Conservation (phyloP, 2,113 vertebrate genomes). For the Colius striatus region DNA sequence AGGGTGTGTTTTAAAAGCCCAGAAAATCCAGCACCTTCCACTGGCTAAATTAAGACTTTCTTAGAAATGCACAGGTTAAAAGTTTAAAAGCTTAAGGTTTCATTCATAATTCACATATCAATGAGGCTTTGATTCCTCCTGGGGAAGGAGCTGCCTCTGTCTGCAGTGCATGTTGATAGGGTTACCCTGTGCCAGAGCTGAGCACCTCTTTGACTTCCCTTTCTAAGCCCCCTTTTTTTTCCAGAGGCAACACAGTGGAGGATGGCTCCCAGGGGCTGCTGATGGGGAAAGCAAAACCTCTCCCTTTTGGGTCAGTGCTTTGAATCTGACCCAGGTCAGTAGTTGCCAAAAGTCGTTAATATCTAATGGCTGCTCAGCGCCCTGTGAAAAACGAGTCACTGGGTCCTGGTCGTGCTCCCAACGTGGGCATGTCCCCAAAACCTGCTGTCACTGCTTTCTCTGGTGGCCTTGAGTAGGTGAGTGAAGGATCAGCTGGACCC, state of each 20-base stretch:
- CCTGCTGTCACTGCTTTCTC: background rate
- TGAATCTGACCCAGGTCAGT: background rate
- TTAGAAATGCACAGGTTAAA: constrained; percentile 69
- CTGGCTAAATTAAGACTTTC: constrained; percentile 56
- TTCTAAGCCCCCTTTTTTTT: background rate
- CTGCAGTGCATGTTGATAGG: constrained; percentile 52
- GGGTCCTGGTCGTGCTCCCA: background rate
- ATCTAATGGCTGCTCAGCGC: background rate
- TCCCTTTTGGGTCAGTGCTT: constrained; percentile 26
- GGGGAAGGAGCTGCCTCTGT: constrained; percentile 5
- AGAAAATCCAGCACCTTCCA: constrained; percentile 1
- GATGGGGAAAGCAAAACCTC: background rate
- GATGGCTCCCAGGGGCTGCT: constrained; percentile 12
- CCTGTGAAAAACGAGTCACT: constrained; percentile 8
- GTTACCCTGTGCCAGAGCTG: constrained; percentile 18
- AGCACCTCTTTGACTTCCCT: background rate
- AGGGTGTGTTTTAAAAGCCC: background rate
- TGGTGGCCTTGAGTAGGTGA: background rate
- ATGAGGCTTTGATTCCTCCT: constrained; percentile 60
- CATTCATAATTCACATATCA: constrained; percentile 74
- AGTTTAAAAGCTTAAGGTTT: constrained; percentile 73
- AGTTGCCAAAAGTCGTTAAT: background rate
- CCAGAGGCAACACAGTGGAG: background rate
- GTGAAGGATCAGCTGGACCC: background rate
- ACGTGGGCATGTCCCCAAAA: background rate